Base-by-base conservation (phyloP, 1,140 invertebrate species). In the Drosophila hydei region DNA sequence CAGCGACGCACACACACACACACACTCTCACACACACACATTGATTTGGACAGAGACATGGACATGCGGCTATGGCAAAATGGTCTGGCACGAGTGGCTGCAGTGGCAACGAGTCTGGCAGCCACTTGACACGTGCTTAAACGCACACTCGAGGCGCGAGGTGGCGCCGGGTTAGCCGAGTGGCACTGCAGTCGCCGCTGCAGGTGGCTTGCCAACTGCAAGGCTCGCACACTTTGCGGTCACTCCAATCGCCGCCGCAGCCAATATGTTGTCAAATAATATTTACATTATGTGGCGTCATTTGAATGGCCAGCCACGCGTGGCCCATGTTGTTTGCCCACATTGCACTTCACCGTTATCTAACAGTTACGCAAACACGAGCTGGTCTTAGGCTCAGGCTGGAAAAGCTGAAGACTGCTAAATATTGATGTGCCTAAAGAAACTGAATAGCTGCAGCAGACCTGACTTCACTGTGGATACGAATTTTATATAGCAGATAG, bases 201-300 rank as follows among this genome's bases (percentile, higher is more conserved):
- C 54, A 61, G 43, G 30, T 33, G 12, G 30, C 30, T 27, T 11
- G 30, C 30, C 30, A 33, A 11, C 30, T 33, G 30, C 27, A 30
- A 30, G 9, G 27, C 71, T 84, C 60, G n/a, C n/a, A 71, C 59
- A 75, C 75, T 80, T 77, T 74, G 68, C 70, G 77, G 78, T 63
- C 75, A 61, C 61, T 61, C 43, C 61, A 56, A 63, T 51, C 42
- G 61, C 4, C 52, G 52, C 8, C 19, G 43, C 7, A 43, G 47
- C 69, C 65, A 83, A 87, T 80, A 87, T 80, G 65, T 87, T 87
- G 73, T 85, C 80, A 80, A 85, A 85, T 80, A 87, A 87, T 87
- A 87, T 87, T 87, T 85, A 80, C 77, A 64, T 64, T 42, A 42
- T 42, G n/a, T 42, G 38, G 11, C 7, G 27, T 4, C 30, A 11